Conservation (phyloP, 2,113 vertebrate genomes). For the Capreolus pygargus region DNA sequence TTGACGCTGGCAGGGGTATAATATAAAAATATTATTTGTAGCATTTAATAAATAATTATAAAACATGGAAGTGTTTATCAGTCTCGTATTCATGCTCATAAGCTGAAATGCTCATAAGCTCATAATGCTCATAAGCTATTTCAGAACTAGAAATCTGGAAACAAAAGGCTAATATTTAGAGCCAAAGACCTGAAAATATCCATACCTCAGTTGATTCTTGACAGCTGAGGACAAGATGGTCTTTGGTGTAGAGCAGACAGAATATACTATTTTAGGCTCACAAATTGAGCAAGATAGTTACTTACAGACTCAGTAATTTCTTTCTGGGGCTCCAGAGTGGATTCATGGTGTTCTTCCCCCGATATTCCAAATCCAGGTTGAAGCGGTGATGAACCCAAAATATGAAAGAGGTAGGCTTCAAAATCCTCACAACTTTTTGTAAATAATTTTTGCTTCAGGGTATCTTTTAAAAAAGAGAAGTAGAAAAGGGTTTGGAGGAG, state of each 20-base stretch:
- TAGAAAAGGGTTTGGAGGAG: constrained; percentile 27
- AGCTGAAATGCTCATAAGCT: background rate
- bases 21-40: background rate
- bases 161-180: background rate
- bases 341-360: background rate
- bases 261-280: background rate
- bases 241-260: background rate
- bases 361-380: constrained; percentile 47
- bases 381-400: constrained; percentile 48
- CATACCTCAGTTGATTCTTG: background rate
- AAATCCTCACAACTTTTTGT: constrained; percentile 84
- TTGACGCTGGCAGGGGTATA: background rate
- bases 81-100: background rate
- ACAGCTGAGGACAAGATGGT: background rate
- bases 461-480: constrained; percentile 72
- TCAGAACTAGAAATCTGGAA: constrained; percentile 1
- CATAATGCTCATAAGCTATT: background rate
- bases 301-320: constrained; percentile 64
- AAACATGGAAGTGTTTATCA: background rate
- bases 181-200: background rate
- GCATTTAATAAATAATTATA: background rate
- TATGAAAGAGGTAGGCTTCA: constrained; percentile 63
- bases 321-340: constrained; percentile 1
- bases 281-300: constrained; percentile 21
- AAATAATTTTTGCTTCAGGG: constrained; percentile 84